phyloP scores from a whole-genome alignment of 2,113 vertebrate species.

The Microcebus lehilahytsara region DNA sequence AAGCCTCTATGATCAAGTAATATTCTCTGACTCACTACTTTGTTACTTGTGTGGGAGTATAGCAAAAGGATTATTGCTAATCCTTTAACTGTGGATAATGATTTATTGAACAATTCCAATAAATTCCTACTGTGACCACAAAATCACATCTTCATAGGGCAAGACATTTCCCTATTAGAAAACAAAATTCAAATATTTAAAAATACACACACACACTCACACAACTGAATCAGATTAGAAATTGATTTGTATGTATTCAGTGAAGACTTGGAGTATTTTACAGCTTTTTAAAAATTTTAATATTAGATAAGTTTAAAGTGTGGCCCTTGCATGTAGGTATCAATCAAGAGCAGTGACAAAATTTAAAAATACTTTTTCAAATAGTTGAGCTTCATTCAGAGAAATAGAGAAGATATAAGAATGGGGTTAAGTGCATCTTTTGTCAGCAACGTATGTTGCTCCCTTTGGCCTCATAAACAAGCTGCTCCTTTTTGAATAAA shows the following conservation, averaged over 20 bases:
- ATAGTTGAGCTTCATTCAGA: conserved; percentile 68
- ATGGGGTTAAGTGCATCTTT: conserved; percentile 79
- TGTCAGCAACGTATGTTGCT: conserved; percentile 81
- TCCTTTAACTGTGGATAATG: conserved; percentile 54
- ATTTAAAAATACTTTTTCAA: conserved; percentile 73
- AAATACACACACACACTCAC: not conserved
- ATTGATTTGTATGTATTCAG: not conserved
- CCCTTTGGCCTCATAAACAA: conserved; percentile 84
- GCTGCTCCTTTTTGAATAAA: conserved; percentile 81
- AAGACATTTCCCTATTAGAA: not conserved
- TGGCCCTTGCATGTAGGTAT: conserved; percentile 27
- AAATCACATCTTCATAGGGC: not conserved
- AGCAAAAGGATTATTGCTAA: conserved; percentile 36
- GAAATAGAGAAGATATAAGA: conserved; percentile 68
- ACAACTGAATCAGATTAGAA: conserved; percentile 43
- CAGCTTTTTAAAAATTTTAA: conserved; percentile 24
- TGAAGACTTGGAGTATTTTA: conserved; percentile 30
- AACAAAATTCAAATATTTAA: conserved; percentile 28
- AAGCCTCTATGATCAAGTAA: conserved; percentile 42
- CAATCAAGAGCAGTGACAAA: conserved; percentile 66
- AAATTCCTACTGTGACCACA: conserved; percentile 37
- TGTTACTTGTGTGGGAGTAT: not conserved
- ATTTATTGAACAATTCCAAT: conserved; percentile 69
- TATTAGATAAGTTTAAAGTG: conserved; percentile 52
- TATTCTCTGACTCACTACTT: not conserved